Conservation (phyloP, 2,888 invertebrate genomes). For the Kuschelorhynchus macadamiae region DNA sequence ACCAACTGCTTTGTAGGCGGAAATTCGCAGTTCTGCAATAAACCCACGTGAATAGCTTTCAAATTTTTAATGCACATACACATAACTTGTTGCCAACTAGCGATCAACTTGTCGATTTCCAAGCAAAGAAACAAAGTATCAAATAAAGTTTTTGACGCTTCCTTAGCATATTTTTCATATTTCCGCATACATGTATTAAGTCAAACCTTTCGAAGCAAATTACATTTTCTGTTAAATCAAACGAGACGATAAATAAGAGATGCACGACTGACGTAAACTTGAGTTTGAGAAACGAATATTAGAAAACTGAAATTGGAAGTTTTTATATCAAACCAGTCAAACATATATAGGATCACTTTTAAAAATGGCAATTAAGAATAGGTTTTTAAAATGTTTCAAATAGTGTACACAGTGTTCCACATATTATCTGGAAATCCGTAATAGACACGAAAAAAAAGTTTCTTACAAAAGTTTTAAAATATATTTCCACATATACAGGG, state of each 20-base stretch:
- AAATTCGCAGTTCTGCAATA: slow-evolving; percentile 5
- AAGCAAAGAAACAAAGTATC: slow-evolving; percentile 56
- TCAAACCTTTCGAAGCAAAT: slow-evolving; percentile 47
- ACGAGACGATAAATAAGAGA: slow-evolving; percentile 6
- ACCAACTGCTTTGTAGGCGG: not conserved
- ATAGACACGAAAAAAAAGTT: too few relatives aligned
- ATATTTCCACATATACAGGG: too few relatives aligned
- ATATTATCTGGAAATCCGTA: too few relatives aligned
- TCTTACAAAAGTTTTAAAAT: too few relatives aligned
- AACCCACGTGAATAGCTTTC: slow-evolving; percentile 21
- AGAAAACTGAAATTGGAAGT: not conserved
- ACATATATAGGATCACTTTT: too few relatives aligned
- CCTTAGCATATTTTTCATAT: slow-evolving; percentile 44
- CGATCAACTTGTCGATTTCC: slow-evolving; percentile 53
- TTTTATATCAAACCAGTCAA: too few relatives aligned
- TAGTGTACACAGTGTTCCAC: too few relatives aligned
- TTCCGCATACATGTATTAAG: slow-evolving; percentile 38
- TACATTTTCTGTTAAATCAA: slow-evolving; percentile 56
- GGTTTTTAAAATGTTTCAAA: too few relatives aligned
- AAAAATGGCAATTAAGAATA: too few relatives aligned
- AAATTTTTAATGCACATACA: slow-evolving; percentile 31
- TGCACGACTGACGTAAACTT: slow-evolving; percentile 5
- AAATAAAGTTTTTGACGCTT: slow-evolving; percentile 52
- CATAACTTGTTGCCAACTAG: slow-evolving; percentile 50
- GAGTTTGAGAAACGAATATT: slow-evolving; percentile 1